Evolutionary conservation across 2,797 vertebrate species (phyloP), one percentile per base, ranked within the genome.

Genomic region (Chelmon rostratus): DNA sequence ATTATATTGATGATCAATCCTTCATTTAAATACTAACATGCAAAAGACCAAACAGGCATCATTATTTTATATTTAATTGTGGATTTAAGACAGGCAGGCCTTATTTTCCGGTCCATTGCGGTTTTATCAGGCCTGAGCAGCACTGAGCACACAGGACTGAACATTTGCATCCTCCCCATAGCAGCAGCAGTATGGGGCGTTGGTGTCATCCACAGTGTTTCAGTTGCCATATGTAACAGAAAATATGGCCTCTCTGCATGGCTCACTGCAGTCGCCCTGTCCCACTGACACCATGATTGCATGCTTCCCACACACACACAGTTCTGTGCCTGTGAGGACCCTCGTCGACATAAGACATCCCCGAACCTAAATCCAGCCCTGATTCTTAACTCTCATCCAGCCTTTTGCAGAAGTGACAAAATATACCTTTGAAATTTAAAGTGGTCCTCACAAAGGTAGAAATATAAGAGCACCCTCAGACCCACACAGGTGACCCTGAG

Each of bases 171-270:
- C n/a, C 40, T 50, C n/a, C 68, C 40, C 13, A 12, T 21, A 10
- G 38, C 52, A 44, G 31, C 62, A 54, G 67, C 35, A 23, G 49
- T 19, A 13, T 16, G 37, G 33, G 19, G 38, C 38, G 46, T n/a
- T 54, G 28, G 16, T 33, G 62, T 40, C 28, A 0, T 44, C 40
- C 67, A 25, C 42, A 28, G 58, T 38, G 46, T 71, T 21, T 67
- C 64, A 63, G 57, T 10, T 23, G 61, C 65, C 70, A 68, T 73
- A 71, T 82, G 79, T 54, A 53, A 49, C 61, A 52, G 73, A 19
- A 84, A 82, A 78, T 74, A 65, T 80, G 82, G 79, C 54, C 40
- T 78, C 82, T 74, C 86, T 78, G 79, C 77, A 64, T 73, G 83
- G 23, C 42, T 85, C 77, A 1, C 78, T 66, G 63, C 63, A 61